Evolutionary conservation across 2,888 invertebrate species (phyloP), one percentile per base, ranked within the genome.

Genomic region (Acanthacorydalis orientalis): DNA sequence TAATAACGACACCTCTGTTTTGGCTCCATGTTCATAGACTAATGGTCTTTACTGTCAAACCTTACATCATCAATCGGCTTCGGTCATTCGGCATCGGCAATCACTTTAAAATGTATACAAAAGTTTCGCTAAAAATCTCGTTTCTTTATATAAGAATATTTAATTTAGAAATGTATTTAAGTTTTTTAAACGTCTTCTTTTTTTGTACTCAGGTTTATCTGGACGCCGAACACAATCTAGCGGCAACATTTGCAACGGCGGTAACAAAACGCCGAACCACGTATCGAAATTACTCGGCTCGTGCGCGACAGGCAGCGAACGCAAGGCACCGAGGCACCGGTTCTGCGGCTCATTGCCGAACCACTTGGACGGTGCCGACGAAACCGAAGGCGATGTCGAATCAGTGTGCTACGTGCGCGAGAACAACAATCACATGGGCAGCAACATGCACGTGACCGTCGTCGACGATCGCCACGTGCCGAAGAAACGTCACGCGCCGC

Each of bases 221-320:
- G 82, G 82, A 51, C 73, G 83, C 51, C 68, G 83, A 53, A 80
- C 81, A 35, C 77, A 81, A 55, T 83, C 82, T 52, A 81, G 80
- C 56, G 82, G 83, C 40, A 82, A 82, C 64, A 75, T 83, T 39
- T 81, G 80, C 69, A 80, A 80, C 66, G 72, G 73, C 60, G 72
- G 73, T 60, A 71, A 72, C 57, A 48, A 37, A 8, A 62, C 65
- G 7, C 69, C 70, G 53, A 68, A 66, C 52, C 69, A 70, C 51
- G 69, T 69, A 4, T 69, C 69, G 49, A 68, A 69, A 2, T 70
- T 72, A 7, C 70, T 71, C 47, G 70, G 71, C 48, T 70, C 70
- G 4, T 70, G 70, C 12, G 70, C 70, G 37, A 70, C 69, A 44
- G 71, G 71, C 70, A 71, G 58, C 57, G 70, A 44, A 52, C 37